These are phyloP conservation scores for Aporrectodea caliginosa DNA, from an alignment of 1,140 invertebrate genomes.

Conservation along the genomic window DNA sequence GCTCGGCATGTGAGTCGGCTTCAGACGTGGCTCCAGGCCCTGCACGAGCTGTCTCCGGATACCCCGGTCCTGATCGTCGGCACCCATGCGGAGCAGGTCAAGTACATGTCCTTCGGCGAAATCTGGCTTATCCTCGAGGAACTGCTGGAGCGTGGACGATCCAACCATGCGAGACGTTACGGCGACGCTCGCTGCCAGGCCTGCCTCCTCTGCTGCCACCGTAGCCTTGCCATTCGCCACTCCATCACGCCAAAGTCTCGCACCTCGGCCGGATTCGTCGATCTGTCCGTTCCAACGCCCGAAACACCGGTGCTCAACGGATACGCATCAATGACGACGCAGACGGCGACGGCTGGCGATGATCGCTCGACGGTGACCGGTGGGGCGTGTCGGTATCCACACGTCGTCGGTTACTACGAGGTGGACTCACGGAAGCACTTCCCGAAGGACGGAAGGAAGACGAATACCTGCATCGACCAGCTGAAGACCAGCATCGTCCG, in stretches of 20 bases:
- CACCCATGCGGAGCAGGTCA: conserved; percentile 31
- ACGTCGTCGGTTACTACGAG: conserved; percentile 34
- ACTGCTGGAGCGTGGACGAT: conserved; percentile 20
- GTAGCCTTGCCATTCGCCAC: conserved; percentile 17
- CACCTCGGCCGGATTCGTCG: conserved; percentile 27
- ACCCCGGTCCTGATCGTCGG: conserved; percentile 31
- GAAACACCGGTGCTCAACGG: too few species aligned
- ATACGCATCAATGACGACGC: too few species aligned
- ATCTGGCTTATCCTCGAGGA: conserved; percentile 23
- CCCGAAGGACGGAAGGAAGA: conserved; percentile 31
- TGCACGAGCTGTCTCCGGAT: conserved; percentile 30
- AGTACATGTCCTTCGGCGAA: conserved; percentile 27
- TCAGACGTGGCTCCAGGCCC: conserved; percentile 30
- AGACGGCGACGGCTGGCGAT: conserved; percentile 16
- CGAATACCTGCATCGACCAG: conserved; percentile 30
- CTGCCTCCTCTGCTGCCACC: conserved; percentile 28
- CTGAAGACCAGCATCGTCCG: conserved; percentile 28
- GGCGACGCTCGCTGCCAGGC: conserved; percentile 5
- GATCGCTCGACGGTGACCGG: conserved; percentile 18
- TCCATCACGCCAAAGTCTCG: conserved; percentile 12
- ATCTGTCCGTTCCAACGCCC: conserved; percentile 17
- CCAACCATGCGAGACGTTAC: conserved; percentile 21
- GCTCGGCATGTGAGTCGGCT: conserved; percentile 26
- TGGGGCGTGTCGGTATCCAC: conserved; percentile 15
- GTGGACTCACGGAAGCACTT: conserved; percentile 29